Base-by-base conservation (phyloP, 2,113 vertebrate genomes). In the Xiphophorus maculatus region DNA sequence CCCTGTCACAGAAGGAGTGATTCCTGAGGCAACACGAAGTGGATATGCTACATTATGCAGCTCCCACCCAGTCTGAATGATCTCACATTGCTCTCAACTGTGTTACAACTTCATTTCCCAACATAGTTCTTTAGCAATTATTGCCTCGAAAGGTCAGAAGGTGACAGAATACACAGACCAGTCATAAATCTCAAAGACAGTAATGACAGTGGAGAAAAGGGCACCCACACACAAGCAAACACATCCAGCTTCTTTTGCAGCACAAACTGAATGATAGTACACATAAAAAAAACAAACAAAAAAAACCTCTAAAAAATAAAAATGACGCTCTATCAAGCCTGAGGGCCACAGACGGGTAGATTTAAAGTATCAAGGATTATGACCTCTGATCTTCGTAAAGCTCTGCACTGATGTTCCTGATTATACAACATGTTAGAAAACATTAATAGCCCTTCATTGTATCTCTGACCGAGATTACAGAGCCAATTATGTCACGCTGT, bases 141-240 rank as follows among this genome's bases (percentile, higher is more conserved):
- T 83, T 4, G 0, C 81, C 66, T 37, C 27, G 17, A 76, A 88
- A 88, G 90, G 83, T 88, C 90, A 89, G 79, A 78, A 79, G 87
- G 85, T 84, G 85, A 82, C 81, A 62, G 78, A 88, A 82, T 65
- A 75, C 63, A 67, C 80, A 65, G 71, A 71, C 77, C 73, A 83
- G 74, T 81, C 81, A 81, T 91, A 91, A 84, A 91, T 91, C 87
- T 88, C 84, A 76, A 82, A 82, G 85, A 90, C 84, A 74, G 79
- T 77, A 72, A 83, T 74, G 87, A 84, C 85, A 85, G 75, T 32
- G n/a, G 60, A 73, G 87, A 76, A 90, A 91, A 89, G 86, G 90
- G 78, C 87, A 82, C 37, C 1, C 51, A 65, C 74, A 69, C 58
- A 64, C 35, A 65, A 44, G n/a, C 29, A 30, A 61, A 17, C 44